Evolutionary conservation across 1,140 invertebrate genomes (phyloP), one percentile per base, ranked within the genome.

Genomic region (Oryctes rhinoceros): DNA sequence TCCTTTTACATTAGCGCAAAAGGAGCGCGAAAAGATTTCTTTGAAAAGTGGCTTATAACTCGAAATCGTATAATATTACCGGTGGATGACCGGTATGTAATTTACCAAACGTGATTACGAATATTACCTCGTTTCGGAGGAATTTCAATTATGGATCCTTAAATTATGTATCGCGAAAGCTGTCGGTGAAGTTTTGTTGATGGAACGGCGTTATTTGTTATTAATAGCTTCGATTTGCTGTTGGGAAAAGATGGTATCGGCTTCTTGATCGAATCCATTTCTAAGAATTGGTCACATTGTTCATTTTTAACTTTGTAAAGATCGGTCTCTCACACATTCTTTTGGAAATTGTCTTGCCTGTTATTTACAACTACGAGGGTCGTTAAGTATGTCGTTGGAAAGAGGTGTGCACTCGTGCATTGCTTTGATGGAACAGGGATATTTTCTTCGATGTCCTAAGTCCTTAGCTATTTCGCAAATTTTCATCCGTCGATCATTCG

Each of bases 41-140:
- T 59, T 4, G 53, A 59, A 59, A 59, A 59, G 53, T 59, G 15
- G 53, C 5, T 6, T 59, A 59, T 18, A 4, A 10, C 53, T 59
- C 15, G 53, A 39, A 59, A 59, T 59, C 11, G 15, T 59, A 15
- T 59, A 59, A 59, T 59, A 59, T n/a, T 59, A 18, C 15, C 53
- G n/a, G n/a, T n/a, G n/a, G 1, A n/a, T 4, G 5, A 59, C 53
- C 53, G 53, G 10, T n/a, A n/a, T 59, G 15, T 59, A 59, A 59
- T 59, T 59, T 59, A 59, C 53, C 53, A 59, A 59, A n/a, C 53
- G 15, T 59, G 53, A 59, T 59, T 59, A 59, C 53, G 53, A n/a
- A 59, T 59, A 59, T 59, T 59, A 59, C 53, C 18, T 59, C 53
- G 53, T 59, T 59, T 59, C 53, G 15, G 18, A 59, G 53, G 53